phyloP scores from a whole-genome alignment of 2,113 vertebrate genomes.

The Lophius piscatorius region DNA sequence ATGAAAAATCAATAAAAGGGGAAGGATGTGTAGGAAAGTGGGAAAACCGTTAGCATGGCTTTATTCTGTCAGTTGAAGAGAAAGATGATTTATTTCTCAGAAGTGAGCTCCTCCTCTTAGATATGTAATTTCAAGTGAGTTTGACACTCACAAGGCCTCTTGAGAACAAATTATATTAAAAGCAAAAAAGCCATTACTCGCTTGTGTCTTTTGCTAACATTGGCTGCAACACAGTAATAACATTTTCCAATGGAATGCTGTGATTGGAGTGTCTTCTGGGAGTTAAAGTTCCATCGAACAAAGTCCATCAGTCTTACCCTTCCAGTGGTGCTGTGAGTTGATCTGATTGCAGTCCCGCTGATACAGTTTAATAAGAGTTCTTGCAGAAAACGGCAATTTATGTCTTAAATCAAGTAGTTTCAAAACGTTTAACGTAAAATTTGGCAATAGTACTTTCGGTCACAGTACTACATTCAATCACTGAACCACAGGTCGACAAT shows the following conservation, averaged over 20 bases:
- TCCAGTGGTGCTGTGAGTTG: not conserved
- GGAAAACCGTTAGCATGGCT: no score
- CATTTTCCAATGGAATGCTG: slow-evolving; percentile 1
- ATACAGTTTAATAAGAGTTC: no score
- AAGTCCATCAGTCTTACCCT: no score
- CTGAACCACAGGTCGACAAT: not conserved
- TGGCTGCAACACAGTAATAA: not conserved
- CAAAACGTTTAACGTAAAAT: not conserved
- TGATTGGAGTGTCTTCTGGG: not conserved
- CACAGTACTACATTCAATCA: slow-evolving; percentile 15
- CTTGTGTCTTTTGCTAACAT: not conserved
- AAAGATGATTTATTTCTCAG: no score
- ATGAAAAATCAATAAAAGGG: no score
- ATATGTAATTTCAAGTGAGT: slow-evolving; percentile 22
- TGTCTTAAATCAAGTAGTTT: slow-evolving; percentile 12
- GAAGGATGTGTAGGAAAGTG: no score
- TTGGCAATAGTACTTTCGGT: not conserved
- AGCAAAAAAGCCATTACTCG: no score
- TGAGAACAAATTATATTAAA: no score
- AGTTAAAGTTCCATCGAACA: not conserved
- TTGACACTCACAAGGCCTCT: slow-evolving; percentile 1
- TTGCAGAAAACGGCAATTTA: not conserved
- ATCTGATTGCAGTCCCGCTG: not conserved
- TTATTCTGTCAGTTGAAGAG: no score
- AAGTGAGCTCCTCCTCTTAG: slow-evolving; percentile 8